Base-by-base conservation (phyloP, 1,140 invertebrate species). In the Eupeodes corollae region DNA sequence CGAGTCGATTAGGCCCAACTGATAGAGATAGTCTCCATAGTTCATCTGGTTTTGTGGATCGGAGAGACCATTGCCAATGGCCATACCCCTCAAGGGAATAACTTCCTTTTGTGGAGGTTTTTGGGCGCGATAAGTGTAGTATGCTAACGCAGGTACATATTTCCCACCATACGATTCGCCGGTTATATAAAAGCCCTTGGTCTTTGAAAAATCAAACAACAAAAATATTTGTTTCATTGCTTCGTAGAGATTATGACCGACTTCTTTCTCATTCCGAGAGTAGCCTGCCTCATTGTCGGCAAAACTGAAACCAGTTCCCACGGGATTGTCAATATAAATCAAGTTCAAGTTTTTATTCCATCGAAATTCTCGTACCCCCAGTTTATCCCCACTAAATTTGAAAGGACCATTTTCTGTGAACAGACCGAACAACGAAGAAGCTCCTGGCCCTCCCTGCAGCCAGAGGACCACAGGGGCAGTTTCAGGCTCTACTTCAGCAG, bases 161-260 rank as follows among this genome's bases (percentile, higher is more conserved):
- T 84, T 84, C 5, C 88, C 88, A 11, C 77, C 89, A 68, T 92
- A 93, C 12, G 88, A 91, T 70, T 93, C 88, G 1, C 89, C 90
- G 2, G 83, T 83, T 1, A 91, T 77, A 69, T 78, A 89, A 55
- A 89, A 87, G 33, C 80, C 77, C 49, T 79, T 82, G 0, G 61
- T 52, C 52, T 74, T 75, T 6, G 80, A 59, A 53, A 84, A 76
- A 5, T 79, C 78, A 54, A 88, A 89, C 1, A 89, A 56, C 46
- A 77, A 67, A 57, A 87, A 87, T 53, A 88, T 83, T 57, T 89
- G 85, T 26, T 70, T 65, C 2, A 88, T 52, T 2, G 79, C 79
- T 32, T 71, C 72, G 51, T 84, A 78, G 1, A 87, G 52, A 57
- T 87, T 75, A 37, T 75, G 68, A 1, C 81, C 83, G 1, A 88